These are phyloP conservation scores for Drosophila fungiperda DNA, from an alignment of 2,888 invertebrate species.

Conservation along the genomic window DNA sequence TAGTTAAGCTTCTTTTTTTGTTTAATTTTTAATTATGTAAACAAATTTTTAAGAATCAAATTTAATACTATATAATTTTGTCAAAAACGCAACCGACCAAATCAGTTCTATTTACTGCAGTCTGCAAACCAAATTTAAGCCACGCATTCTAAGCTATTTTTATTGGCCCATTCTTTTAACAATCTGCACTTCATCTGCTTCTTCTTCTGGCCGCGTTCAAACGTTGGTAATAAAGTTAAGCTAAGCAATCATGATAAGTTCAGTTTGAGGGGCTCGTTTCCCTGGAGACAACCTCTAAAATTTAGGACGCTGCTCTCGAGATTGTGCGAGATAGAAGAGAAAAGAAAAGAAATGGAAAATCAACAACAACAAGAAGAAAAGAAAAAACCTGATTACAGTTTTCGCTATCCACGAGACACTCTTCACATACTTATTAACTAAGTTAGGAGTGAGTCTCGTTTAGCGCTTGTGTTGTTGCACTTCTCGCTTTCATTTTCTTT, in stretches of 20 bases:
- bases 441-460: conserved; percentile 48
- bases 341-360: conserved; percentile 1
- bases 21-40: neutral
- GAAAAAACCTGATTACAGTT: conserved; percentile 37
- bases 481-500: conserved; percentile 80
- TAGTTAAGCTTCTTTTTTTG: neutral
- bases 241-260: conserved; percentile 28
- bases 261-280: conserved; percentile 12
- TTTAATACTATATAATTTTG: neutral
- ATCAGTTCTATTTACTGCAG: too few relatives aligned
- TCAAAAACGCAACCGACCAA: neutral
- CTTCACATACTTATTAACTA: conserved; percentile 28
- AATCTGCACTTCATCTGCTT: neutral
- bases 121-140: neutral
- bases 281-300: conserved; percentile 21
- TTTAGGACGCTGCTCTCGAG: conserved; percentile 16
- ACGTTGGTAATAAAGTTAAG: conserved; percentile 36
- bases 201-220: neutral
- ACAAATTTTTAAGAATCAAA: too few relatives aligned
- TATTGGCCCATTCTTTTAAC: neutral
- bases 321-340: neutral
- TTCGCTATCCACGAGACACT: conserved; percentile 27
- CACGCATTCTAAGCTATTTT: neutral
- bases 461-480: conserved; percentile 59
- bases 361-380: conserved; percentile 1